Evolutionary conservation across 2,113 vertebrate species (phyloP), one percentile per base, ranked within the genome.

Genomic region (Silurus meridionalis): DNA sequence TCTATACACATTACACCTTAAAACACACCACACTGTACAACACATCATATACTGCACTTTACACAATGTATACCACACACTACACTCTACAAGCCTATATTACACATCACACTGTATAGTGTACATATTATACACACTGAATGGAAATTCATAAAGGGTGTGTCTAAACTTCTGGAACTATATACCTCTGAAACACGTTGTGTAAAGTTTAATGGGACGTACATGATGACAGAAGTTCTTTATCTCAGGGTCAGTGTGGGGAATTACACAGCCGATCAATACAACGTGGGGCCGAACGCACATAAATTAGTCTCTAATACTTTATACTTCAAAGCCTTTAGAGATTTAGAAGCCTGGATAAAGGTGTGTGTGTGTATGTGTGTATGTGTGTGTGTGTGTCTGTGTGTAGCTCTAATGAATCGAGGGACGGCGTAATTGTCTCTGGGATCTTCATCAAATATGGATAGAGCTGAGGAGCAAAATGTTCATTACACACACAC

Each of bases 381-480:
- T 80, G 53, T 60, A n/a, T 60, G 78, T 80, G 28, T 21, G 28
- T 61, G 15, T 80, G 57, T 61, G 60, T 66, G 46, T 82, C 21
- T 25, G 21, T 28, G 6, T 52, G 57, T 63, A 48, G 52, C 21
- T 64, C 23, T 77, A 78, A 78, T 60, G 72, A 80, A 66, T 48
- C 53, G 84, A 90, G 14, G 55, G 60, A 78, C 14, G 6, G 82
- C 52, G 88, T 92, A 92, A 94, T 92, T 93, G 91, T 91, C 87
- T 91, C 87, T 88, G 86, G 86, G 91, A 89, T 92, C 87, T 91
- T 93, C 92, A 93, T 94, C 92, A 94, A 95, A 94, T 92, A 94
- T 94, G 91, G 90, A 94, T 93, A 91, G 87, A 90, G 82, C 90
- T 89, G 88, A 81, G 71, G 87, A 92, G 90, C 90, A 90, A 92